Base-by-base conservation (phyloP, 2,888 invertebrate genomes). In the Parascotia fuliginaria region DNA sequence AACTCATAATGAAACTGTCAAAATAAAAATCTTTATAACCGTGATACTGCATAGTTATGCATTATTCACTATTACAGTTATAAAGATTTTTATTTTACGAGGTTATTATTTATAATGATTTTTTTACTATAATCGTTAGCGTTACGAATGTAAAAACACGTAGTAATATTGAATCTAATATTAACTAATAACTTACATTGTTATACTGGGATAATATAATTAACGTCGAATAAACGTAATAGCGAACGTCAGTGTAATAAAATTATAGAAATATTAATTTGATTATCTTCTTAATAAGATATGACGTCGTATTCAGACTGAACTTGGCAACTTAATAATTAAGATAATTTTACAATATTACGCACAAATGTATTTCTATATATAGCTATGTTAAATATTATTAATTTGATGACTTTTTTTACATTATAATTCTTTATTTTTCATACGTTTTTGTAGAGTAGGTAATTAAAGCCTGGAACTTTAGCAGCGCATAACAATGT, bases 191-290 rank as follows among this genome's bases (percentile, higher is more conserved):
- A 45, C 24, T 41, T 13, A 6, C 14, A 6, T 19, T 19, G 16
- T 42, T 42, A 22, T 11, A 44, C 28, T 24, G 7, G 2, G 7
- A 24, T 24, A 24, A 24, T 7, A 7, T 24, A 24, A 50, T 43
- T 50, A 55, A 50, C 55, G 45, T 46, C 33, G 4, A 44, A 42
- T 33, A 34, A 44, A 50, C 33, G 16, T 42, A 51, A 40, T 45
- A 33, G 22, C 28, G 44, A 13, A 16, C 19, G 36, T 29, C 15
- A 39, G 16, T 33, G 27, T 40, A 46, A 66, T 59, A 42, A 44
- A 51, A 60, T 56, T 34, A 45, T 2, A 46, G 28, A 46, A 55
- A 47, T 50, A 53, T 40, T 32, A 46, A 57, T 55, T 52, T 14
- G 29, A 42, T 56, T 42, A 60, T 11, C 31, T 24, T 11, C 39